Evolutionary conservation across 2,888 invertebrate genomes (phyloP).

Genomic region (Shargacucullia verbasci): DNA sequence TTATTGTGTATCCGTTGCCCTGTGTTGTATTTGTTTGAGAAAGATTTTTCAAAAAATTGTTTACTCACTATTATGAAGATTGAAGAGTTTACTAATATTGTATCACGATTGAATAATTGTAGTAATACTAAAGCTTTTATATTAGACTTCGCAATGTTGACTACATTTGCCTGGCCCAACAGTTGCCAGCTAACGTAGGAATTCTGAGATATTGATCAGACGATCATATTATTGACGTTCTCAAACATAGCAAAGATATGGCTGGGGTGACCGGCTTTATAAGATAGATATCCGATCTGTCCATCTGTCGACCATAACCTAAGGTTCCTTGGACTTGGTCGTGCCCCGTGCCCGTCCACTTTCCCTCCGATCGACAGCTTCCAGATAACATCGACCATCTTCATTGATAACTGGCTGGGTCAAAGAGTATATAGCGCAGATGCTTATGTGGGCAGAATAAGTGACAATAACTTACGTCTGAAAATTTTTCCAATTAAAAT

Average conservation of each 20-base stretch:
- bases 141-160: too few relatives aligned
- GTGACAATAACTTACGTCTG: background rate
- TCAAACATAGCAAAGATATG: conserved; percentile 23
- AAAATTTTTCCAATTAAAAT: too few relatives aligned
- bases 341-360: conserved; percentile 59
- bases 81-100: too few relatives aligned
- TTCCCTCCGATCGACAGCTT: conserved; percentile 63
- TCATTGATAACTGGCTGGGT: conserved; percentile 77
- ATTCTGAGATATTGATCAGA: too few relatives aligned
- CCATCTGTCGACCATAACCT: conserved; percentile 53
- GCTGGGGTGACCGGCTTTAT: conserved; percentile 13
- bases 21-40: too few relatives aligned
- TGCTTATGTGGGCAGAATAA: conserved; percentile 31
- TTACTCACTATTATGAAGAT: too few relatives aligned
- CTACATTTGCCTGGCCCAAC: too few relatives aligned
- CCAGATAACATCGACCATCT: conserved; percentile 75
- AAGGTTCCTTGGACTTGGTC: conserved; percentile 48
- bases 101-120: too few relatives aligned
- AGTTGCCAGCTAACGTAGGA: too few relatives aligned
- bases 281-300: conserved; percentile 13
- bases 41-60: too few relatives aligned
- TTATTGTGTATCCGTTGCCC: too few relatives aligned
- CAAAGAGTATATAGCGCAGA: conserved; percentile 65
- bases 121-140: too few relatives aligned
- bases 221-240: conserved; percentile 9